These are phyloP conservation scores for Punctoribates punctum DNA, from an alignment of 2,888 invertebrate species.

Conservation along the genomic window DNA sequence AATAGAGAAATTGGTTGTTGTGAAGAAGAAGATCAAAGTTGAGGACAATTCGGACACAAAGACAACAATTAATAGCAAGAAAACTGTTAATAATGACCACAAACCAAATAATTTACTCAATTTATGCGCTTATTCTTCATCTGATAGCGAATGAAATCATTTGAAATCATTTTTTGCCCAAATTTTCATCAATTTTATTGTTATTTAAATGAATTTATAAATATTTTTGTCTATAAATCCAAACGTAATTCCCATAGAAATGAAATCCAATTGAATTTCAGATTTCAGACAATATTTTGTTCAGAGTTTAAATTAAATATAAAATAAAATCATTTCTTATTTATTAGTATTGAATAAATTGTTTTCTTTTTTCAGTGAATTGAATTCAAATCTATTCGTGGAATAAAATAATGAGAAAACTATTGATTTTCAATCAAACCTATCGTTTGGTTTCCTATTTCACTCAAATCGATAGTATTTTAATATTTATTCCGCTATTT, in stretches of 20 bases:
- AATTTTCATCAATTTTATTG: too few relatives aligned
- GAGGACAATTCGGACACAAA: background rate
- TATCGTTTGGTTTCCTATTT: background rate
- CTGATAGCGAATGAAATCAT: background rate
- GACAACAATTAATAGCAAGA: background rate
- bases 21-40: background rate
- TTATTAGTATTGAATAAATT: background rate
- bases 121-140: slow-evolving; percentile 7
- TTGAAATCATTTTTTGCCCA: background rate
- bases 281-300: too few relatives aligned
- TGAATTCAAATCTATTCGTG: background rate
- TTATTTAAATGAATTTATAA: too few relatives aligned
- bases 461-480: slow-evolving; percentile 40
- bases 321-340: background rate
- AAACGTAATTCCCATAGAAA: too few relatives aligned
- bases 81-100: background rate
- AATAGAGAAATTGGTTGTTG: background rate
- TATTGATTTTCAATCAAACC: slow-evolving; percentile 9
- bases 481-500: background rate
- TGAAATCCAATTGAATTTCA: too few relatives aligned
- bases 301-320: background rate
- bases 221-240: too few relatives aligned
- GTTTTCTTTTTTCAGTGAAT: background rate
- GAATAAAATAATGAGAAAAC: slow-evolving; percentile 1
- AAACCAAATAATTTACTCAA: background rate